A percentile compares a stretch with the other conserved stretches of the same genome.
Evolutionary conservation across 2,888 invertebrate genomes (phyloP).

Genomic region (Allophyes oxyacanthae): DNA sequence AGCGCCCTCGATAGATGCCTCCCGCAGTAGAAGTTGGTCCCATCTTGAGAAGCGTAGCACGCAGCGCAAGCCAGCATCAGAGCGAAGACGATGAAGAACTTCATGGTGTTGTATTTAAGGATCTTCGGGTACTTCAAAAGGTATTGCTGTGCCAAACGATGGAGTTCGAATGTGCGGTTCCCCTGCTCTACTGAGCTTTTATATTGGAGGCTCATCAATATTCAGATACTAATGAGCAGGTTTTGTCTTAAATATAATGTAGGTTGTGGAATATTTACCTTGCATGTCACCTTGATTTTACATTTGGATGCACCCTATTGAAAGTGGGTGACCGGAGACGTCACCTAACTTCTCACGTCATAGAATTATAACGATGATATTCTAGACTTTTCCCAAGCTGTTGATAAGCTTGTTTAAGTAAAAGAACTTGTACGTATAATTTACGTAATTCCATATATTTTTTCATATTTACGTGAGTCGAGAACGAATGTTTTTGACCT

Average conservation of each 20-base stretch:
- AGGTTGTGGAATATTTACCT: constrained; percentile 28
- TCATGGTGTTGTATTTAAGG: constrained; percentile 30
- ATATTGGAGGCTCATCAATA: constrained; percentile 45
- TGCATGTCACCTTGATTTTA: constrained; percentile 38
- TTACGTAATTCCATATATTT: too few relatives aligned
- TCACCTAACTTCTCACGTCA: neutral
- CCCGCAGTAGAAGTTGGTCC: constrained; percentile 34
- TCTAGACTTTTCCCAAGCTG: neutral
- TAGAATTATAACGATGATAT: neutral
- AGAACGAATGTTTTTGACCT: too few relatives aligned
- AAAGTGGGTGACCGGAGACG: constrained; percentile 21
- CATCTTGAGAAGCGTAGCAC: constrained; percentile 34
- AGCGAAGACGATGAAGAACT: constrained; percentile 21
- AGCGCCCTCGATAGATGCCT: constrained; percentile 26
- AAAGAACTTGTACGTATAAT: too few relatives aligned
- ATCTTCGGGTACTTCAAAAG: neutral
- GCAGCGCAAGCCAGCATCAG: constrained; percentile 20
- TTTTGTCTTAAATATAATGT: constrained; percentile 6
- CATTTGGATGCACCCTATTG: constrained; percentile 13
- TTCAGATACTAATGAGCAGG: constrained; percentile 35
- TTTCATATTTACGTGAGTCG: too few relatives aligned
- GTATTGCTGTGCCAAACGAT: constrained; percentile 1
- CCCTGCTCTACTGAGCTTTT: constrained; percentile 7
- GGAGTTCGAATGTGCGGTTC: constrained; percentile 25
- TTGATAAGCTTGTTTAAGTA: too few relatives aligned